A percentile compares a stretch with the other conserved stretches of the same genome.
These are phyloP conservation scores for Muscina levida DNA, from an alignment of 2,888 invertebrate genomes.

Conservation along the genomic window DNA sequence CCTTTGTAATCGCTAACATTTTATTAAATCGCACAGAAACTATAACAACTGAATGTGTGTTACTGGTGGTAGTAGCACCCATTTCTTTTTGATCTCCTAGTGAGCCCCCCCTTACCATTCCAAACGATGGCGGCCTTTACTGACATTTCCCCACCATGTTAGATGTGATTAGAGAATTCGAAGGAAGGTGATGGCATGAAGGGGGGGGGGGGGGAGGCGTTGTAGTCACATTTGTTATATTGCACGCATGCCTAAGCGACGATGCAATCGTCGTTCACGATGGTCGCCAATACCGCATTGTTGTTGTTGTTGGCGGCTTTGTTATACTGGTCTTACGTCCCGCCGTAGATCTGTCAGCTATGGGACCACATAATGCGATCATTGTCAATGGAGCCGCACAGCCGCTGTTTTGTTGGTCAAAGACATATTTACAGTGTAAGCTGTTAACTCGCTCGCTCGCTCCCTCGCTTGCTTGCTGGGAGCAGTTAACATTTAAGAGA, in stretches of 20 bases:
- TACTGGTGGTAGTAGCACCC: not conserved
- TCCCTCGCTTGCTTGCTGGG: not conserved
- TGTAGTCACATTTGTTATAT: not conserved
- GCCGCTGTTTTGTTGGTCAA: not conserved
- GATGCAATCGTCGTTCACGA: not conserved
- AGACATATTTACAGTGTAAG: not conserved
- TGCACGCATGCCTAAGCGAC: conserved; percentile 4
- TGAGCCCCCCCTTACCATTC: not conserved
- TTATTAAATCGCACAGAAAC: not conserved
- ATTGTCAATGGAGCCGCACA: conserved; percentile 37
- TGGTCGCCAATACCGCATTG: conserved; percentile 5
- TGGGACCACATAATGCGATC: conserved; percentile 41
- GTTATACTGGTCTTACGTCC: too few species aligned
- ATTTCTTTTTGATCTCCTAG: conserved; percentile 14
- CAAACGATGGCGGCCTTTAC: not conserved
- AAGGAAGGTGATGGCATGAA: not conserved
- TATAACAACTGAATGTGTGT: not conserved
- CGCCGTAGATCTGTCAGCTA: conserved; percentile 13
- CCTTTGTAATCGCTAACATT: too few species aligned
- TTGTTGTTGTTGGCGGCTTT: too few species aligned
- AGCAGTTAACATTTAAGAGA: conserved; percentile 28
- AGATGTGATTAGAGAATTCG: not conserved
- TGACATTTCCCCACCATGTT: too few species aligned
- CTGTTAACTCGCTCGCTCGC: not conserved
- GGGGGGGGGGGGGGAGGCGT: not conserved